phyloP scores from a whole-genome alignment of 2,797 vertebrate species.

The Gorsachius magnificus region DNA sequence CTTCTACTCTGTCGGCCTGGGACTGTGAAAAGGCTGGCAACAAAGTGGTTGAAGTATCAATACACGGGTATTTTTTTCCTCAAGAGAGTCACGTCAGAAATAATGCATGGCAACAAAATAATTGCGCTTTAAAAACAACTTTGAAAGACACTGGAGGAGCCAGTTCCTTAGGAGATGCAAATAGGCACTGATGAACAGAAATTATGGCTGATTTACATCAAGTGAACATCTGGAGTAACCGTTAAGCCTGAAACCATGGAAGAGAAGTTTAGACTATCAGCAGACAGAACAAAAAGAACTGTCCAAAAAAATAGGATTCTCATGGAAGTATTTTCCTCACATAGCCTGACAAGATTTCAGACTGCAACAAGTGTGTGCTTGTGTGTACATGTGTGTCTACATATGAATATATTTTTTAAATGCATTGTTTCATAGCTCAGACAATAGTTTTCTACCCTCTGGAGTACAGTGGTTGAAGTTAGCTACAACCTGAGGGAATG shows the following conservation, averaged over 20 bases:
- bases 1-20: not conserved
- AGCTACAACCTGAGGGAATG: not conserved
- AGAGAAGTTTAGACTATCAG: not conserved
- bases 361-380: not conserved
- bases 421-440: not conserved
- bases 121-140: not conserved
- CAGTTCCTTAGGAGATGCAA: not conserved
- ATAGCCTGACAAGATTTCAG: not conserved
- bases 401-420: not conserved
- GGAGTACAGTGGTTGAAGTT: not conserved
- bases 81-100: not conserved
- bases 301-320: not conserved
- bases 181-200: not conserved
- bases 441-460: not conserved
- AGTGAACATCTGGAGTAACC: not conserved
- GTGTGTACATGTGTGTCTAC: accelerated
- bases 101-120: not conserved
- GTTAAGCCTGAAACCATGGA: not conserved
- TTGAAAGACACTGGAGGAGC: not conserved
- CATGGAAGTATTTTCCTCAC: not conserved
- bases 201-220: not conserved
- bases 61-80: not conserved
- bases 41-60: not conserved
- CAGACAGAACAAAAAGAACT: not conserved
- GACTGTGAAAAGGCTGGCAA: not conserved